Base-by-base conservation (phyloP, 2,113 vertebrate species). In the Lagopus muta region DNA sequence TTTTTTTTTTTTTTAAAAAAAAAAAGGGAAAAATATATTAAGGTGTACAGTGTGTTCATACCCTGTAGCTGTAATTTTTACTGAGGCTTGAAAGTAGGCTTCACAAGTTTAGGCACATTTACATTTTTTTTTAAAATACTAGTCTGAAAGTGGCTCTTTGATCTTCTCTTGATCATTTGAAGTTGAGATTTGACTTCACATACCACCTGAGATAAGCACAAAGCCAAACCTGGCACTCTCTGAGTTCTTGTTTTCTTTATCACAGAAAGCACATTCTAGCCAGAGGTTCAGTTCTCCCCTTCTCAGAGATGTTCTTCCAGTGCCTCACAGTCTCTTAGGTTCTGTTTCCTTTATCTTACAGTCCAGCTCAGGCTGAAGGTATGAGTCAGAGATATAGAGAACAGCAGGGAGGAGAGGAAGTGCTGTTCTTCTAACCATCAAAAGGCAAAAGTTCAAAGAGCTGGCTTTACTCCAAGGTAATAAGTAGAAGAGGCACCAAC, bases 391-490 rank as follows among this genome's bases (percentile, higher is more conserved):
- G 60, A 78, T 47, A 71, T 38, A n/a, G 75, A 89, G 89, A 83
- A 93, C 55, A 86, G 79, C 79, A 74, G 91, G 83, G 85, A 96
- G 94, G 66, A 91, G 75, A 65, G 45, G 93, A 96, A 97, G 16
- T 40, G 57, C 61, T 92, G 45, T 28, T 91, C 86, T 77, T 92
- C 82, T 71, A 78, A 77, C 87, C 76, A 96, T 93, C 87, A 92
- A 92, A 95, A 92, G 65, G 55, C 91, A 45, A 80, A 95, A 94
- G 92, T 95, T 96, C 70, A 91, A 94, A 96, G 38, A 69, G 7
- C 50, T 93, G 94, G 86, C 88, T 75, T 70, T 22, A 2, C 65
- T 92, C 94, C 85, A 85, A 86, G 89, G 73, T 24, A 36, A 66
- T 43, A 86, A 90, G 67, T 60, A n/a, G 79, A 76, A 70, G 78